Conservation (phyloP, 2,888 invertebrate genomes). For the Drosophila acutilabella region DNA sequence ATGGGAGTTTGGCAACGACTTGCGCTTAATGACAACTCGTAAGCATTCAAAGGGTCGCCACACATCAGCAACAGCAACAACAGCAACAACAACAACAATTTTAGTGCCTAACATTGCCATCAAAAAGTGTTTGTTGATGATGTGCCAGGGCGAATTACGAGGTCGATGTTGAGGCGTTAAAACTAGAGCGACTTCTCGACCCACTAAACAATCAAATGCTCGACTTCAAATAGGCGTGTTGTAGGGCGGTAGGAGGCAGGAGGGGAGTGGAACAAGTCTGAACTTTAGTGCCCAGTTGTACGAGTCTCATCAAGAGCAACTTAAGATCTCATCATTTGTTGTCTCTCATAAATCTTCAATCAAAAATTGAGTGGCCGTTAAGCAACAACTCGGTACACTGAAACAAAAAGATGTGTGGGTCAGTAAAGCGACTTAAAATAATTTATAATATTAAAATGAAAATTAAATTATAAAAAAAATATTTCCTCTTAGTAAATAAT, state of each 20-base stretch:
- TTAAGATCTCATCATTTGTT: slow-evolving; percentile 46
- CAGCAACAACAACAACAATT: slow-evolving; percentile 27
- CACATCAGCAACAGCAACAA: slow-evolving; percentile 40
- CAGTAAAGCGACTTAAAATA: too few species aligned
- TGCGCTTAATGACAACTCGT: slow-evolving; percentile 73
- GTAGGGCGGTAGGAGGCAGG: neutral
- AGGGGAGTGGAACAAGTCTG: slow-evolving; percentile 11
- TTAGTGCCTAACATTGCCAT: slow-evolving; percentile 46
- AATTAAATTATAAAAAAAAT: too few species aligned
- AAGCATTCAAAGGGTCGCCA: slow-evolving; percentile 64
- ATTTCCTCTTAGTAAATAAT: too few species aligned
- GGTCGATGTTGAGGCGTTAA: slow-evolving; percentile 62
- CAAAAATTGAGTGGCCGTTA: slow-evolving; percentile 73
- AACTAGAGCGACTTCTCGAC: slow-evolving; percentile 72
- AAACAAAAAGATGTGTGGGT: too few species aligned
- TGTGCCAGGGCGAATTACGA: slow-evolving; percentile 71
- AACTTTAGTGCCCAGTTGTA: slow-evolving; percentile 41
- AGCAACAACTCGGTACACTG: slow-evolving; percentile 12
- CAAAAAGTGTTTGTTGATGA: slow-evolving; percentile 66
- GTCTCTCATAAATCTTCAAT: slow-evolving; percentile 69
- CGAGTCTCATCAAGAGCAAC: slow-evolving; percentile 48
- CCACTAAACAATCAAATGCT: slow-evolving; percentile 18
- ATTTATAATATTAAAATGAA: too few species aligned
- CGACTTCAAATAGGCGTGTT: neutral
- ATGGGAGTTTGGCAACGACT: slow-evolving; percentile 74